Base-by-base conservation (phyloP, 2,797 vertebrate species). In the Sphenodon punctatus region DNA sequence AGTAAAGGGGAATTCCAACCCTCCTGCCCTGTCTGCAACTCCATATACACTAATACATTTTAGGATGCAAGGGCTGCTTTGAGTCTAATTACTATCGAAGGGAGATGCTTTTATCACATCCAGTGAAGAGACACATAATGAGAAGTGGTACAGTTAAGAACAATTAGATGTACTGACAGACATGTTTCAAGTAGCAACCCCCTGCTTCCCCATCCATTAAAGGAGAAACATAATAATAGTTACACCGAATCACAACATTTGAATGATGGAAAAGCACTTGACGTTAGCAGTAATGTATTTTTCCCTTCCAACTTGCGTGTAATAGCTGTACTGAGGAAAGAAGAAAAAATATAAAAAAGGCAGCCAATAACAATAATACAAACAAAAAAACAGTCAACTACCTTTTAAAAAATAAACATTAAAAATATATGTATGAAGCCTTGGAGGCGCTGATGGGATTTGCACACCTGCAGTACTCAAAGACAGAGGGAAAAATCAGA, bases 281-380 rank as follows among this genome's bases (percentile, higher is more conserved):
- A 89, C 60, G 75, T 91, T 92, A 93, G 65, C 51, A 85, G 67
- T 92, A 90, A 94, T 90, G 85, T 36, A 78, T 51, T 89, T 84
- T 81, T 74, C 88, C 60, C 41, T 56, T 74, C 58, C 23, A 68
- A 67, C 76, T 91, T 56, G 67, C 84, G 90, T 46, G 43, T 80
- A 85, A 68, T 75, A 83, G n/a, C 27, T 69, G 72, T 78, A 68
- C 59, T 82, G 81, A 89, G 78, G 78, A 93, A 93, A 93, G 80
- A 82, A 74, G 90, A 67, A 56, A 91, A 92, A 85, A 85, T 55
- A n/a, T n/a, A n/a, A n/a, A n/a, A n/a, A n/a, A n/a, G n/a, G n/a
- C 48, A 69, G 76, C 67, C 77, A 77, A 71, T 75, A 76, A 74
- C 36, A 71, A 70, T 4, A 41, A 7, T 3, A 80, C 85, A 53